These are phyloP conservation scores for Zelostemma sp. DNA, from an alignment of 1,140 invertebrate species.

Conservation along the genomic window DNA sequence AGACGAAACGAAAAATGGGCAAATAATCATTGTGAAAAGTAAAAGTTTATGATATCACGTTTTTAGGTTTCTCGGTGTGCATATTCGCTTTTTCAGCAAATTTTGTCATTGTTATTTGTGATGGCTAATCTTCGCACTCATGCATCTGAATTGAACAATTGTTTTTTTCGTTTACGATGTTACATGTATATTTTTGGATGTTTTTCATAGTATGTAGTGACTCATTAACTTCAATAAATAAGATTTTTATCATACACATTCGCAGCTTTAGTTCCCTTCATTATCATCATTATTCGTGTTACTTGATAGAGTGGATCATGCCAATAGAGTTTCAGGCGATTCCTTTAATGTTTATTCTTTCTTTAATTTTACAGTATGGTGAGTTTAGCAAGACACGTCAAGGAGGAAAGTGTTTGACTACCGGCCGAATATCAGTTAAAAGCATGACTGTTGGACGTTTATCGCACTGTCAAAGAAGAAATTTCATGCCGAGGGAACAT, in stretches of 20 bases:
- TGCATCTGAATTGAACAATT: neutral
- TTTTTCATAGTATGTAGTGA: conserved; percentile 22
- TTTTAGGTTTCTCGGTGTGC: too few species aligned
- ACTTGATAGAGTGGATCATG: conserved; percentile 24
- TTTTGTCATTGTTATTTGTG: neutral
- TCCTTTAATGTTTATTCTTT: conserved; percentile 19
- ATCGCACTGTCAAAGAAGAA: conserved; percentile 19
- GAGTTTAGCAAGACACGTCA: conserved; percentile 58
- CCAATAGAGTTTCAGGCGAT: neutral
- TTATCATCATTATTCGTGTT: conserved; percentile 34
- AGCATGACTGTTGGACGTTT: conserved; percentile 28
- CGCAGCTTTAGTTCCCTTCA: conserved; percentile 36
- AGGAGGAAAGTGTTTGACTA: conserved; percentile 66
- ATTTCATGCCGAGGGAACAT: conserved; percentile 17
- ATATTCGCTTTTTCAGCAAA: conserved; percentile 3
- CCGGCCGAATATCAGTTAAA: conserved; percentile 34
- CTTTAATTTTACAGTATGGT: conserved; percentile 45
- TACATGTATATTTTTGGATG: neutral
- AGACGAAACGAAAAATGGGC: too few species aligned
- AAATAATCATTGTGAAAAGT: too few species aligned
- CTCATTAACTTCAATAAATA: neutral
- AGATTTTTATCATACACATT: neutral
- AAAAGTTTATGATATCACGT: too few species aligned
- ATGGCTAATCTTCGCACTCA: neutral
- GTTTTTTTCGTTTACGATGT: neutral